These are phyloP conservation scores for Acrocephalus scirpaceus DNA, from an alignment of 2,797 vertebrate species.

Conservation along the genomic window DNA sequence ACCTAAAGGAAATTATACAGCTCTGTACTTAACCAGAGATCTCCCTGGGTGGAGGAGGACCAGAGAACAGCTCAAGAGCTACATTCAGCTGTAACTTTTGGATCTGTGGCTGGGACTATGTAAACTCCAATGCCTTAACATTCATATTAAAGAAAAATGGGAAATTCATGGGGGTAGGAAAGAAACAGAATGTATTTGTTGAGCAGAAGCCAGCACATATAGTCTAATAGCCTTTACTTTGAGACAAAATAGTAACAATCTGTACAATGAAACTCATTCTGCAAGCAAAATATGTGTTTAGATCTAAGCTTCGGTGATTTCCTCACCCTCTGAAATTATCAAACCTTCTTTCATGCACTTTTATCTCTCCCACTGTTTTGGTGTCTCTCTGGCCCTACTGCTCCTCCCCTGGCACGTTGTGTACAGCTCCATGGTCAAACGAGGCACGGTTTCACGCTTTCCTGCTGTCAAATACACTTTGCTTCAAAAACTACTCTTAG, in stretches of 20 bases:
- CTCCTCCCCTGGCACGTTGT: background rate
- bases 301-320: background rate
- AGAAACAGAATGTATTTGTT: background rate
- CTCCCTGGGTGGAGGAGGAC: background rate
- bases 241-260: background rate
- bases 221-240: background rate
- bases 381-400: background rate
- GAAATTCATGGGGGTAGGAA: background rate
- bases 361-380: background rate
- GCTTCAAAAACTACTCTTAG: background rate
- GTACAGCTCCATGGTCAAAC: background rate
- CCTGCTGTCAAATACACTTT: background rate
- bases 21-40: background rate
- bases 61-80: background rate
- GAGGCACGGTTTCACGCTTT: fast-evolving
- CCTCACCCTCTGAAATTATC: background rate
- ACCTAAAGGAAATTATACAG: background rate
- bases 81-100: background rate
- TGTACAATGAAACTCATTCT: background rate
- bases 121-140: background rate
- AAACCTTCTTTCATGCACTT: background rate
- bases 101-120: background rate
- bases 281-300: background rate
- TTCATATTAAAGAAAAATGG: background rate
- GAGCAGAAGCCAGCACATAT: background rate